These are phyloP conservation scores for Coracias cyanogaster DNA, from an alignment of 2,797 vertebrate species.

Conservation along the genomic window DNA sequence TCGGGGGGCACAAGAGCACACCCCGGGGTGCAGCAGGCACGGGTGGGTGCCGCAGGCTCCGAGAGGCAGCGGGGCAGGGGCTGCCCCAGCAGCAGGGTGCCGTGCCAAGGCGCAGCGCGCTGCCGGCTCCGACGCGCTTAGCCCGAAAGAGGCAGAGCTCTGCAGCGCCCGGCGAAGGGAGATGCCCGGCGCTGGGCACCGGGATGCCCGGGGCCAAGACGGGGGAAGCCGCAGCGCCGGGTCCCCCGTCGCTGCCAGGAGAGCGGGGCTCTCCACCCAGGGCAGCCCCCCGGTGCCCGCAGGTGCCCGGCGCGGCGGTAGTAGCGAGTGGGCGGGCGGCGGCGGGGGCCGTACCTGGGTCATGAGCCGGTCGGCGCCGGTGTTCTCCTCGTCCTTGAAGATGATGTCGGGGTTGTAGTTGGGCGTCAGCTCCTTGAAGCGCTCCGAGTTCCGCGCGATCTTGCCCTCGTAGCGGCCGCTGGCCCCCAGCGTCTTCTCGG, in stretches of 20 bases:
- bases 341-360: conserved; percentile 86
- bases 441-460: conserved; percentile 92
- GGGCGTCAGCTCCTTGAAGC: conserved; percentile 95
- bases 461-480: conserved; percentile 97
- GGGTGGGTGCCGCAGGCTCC: not conserved
- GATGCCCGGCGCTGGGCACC: not conserved
- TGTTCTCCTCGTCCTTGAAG: conserved; percentile 99
- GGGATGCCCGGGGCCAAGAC: not conserved
- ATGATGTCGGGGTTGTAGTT: conserved; percentile 99
- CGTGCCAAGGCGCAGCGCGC: not conserved
- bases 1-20: not conserved
- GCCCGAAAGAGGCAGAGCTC: not conserved
- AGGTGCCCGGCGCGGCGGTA: not conserved
- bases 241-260: not conserved
- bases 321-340: not conserved
- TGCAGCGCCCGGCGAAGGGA: not conserved
- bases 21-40: not conserved
- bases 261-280: not conserved
- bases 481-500: conserved; percentile 96
- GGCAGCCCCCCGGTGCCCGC: not conserved
- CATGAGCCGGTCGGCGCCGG: conserved; percentile 93
- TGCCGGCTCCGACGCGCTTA: not conserved
- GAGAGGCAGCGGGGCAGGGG: not conserved
- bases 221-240: not conserved
- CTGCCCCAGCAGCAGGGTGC: not conserved